Evolutionary conservation across 2,797 vertebrate species (phyloP), one percentile per base, ranked within the genome.

Genomic region (Eupleurogrammus muticus): DNA sequence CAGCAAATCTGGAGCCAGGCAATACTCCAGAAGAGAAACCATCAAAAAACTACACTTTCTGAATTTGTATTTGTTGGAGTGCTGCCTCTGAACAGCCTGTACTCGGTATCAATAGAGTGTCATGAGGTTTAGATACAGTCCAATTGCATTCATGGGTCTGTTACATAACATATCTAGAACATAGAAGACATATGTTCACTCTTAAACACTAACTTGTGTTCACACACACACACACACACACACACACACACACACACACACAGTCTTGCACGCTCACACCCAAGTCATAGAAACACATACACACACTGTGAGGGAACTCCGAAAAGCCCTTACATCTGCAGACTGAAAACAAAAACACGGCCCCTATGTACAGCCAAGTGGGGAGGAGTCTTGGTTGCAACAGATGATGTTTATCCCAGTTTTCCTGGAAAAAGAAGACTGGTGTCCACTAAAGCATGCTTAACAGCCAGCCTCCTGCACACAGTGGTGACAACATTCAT

Each of bases 341-440:
- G 79, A 64, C 61, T 76, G 69, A 86, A 83, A 73, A 89, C 74
- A 84, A 82, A 72, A 88, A 90, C 81, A 81, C 16, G 2, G 54
- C 67, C 64, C 61, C 19, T 48, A 1, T 73, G 66, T 74, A 38
- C 62, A 57, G 80, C 80, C 84, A 82, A 72, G 51, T 21, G 60
- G 70, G 83, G 84, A 67, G 79, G 90, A 87, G 86, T 66, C 79
- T 66, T 51, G 28, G 48, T 12, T 88, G 68, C 57, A 85, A 52
- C 85, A 87, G 70, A 83, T 74, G 77, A 77, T 87, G 86, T 88
- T 90, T 84, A 74, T 67, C 24, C 61, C 53, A 28, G 36, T 83
- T 86, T 90, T 84, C 82, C 75, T 40, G 75, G 79, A 85, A 86
- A 80, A 57, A 64, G 51, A 50, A 65, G 77, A 67, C 48, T 55